Evolutionary conservation across 2,888 invertebrate species (phyloP).

Genomic region (Oscheius sp.): DNA sequence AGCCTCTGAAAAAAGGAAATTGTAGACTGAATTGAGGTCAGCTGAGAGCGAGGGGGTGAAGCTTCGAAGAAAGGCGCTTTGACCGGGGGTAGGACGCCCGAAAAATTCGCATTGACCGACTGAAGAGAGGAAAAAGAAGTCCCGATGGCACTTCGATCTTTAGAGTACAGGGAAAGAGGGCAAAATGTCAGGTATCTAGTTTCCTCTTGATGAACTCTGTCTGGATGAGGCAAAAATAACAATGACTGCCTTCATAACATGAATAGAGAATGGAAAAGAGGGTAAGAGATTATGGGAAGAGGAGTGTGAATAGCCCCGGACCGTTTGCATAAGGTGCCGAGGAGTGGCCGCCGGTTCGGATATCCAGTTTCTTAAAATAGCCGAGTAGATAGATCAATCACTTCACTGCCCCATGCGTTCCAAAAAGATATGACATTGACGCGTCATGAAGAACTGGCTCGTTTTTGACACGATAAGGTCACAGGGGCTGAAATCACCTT

Average conservation of each 20-base stretch:
- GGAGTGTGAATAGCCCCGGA: not conserved
- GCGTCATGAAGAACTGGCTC: slow-evolving; percentile 19
- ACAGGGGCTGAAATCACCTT: slow-evolving; percentile 8
- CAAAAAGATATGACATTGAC: slow-evolving; percentile 33
- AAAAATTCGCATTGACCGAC: slow-evolving; percentile 12
- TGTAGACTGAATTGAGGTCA: no score
- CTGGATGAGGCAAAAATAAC: not conserved
- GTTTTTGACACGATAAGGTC: slow-evolving; percentile 22
- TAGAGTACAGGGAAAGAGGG: no score
- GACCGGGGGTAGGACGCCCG: slow-evolving; percentile 1
- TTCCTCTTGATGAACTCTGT: slow-evolving; percentile 1
- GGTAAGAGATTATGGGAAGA: not conserved
- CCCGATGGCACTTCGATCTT: no score
- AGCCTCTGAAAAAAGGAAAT: no score
- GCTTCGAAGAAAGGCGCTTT: not conserved
- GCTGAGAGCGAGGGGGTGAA: not conserved
- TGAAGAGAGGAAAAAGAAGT: not conserved
- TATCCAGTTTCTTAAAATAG: not conserved
- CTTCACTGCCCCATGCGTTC: slow-evolving; percentile 11
- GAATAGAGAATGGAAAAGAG: not conserved
- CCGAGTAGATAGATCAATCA: not conserved
- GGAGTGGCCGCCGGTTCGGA: slow-evolving; percentile 19
- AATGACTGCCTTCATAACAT: not conserved
- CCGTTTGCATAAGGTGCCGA: slow-evolving; percentile 9
- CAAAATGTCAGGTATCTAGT: no score